Evolutionary conservation across 2,113 vertebrate genomes (phyloP).

Genomic region (Aythya baeri): DNA sequence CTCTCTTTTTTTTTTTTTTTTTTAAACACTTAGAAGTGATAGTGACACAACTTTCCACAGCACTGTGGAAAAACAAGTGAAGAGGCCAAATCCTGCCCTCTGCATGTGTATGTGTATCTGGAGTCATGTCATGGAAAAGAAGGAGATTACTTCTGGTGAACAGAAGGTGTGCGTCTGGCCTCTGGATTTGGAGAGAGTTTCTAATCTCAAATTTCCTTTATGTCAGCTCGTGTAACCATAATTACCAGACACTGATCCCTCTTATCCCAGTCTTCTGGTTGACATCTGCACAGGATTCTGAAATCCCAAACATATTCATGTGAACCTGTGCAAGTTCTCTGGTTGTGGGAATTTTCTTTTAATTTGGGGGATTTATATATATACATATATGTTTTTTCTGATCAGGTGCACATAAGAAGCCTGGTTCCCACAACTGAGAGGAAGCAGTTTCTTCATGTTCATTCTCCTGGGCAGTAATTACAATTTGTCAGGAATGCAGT

Average conservation of each 20-base stretch:
- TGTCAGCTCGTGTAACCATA: neutral
- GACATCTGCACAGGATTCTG: slow-evolving; percentile 2
- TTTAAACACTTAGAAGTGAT: neutral
- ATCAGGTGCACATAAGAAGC: slow-evolving; percentile 44
- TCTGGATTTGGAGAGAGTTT: neutral
- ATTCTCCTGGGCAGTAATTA: slow-evolving; percentile 77
- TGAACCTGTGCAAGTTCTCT: neutral
- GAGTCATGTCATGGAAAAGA: neutral
- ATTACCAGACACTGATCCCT: neutral
- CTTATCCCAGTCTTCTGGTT: neutral
- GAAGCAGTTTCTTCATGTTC: slow-evolving; percentile 63
- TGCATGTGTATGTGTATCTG: neutral
- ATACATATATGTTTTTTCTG: neutral
- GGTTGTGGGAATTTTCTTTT: neutral
- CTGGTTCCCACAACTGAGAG: slow-evolving; percentile 58
- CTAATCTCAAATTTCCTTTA: slow-evolving; percentile 32
- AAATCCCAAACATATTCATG: slow-evolving; percentile 31
- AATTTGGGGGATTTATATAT: neutral
- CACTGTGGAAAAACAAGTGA: neutral
- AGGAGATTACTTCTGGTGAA: neutral
- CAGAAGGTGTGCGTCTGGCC: neutral
- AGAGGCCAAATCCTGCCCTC: neutral
- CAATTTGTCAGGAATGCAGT: slow-evolving; percentile 70
- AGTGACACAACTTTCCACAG: neutral
- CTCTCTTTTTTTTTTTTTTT: neutral